Percentiles rank a stretch among this genome's conserved stretches.
phyloP scores from a whole-genome alignment of 2,888 invertebrate genomes.

The Acronicta psi region DNA sequence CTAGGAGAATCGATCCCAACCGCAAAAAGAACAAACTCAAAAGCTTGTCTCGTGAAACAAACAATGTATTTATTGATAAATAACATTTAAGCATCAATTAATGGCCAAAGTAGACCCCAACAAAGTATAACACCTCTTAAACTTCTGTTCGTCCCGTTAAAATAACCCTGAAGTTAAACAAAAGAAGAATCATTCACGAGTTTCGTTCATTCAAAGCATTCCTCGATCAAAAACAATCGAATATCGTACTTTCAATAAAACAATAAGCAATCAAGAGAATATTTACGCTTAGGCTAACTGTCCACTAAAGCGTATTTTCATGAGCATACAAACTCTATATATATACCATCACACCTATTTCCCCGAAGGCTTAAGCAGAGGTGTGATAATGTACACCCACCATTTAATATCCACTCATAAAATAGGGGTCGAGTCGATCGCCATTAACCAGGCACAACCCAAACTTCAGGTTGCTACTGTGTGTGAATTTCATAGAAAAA shows the following conservation, averaged over 20 bases:
- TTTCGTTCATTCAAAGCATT: slow-evolving; percentile 43
- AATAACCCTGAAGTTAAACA: slow-evolving; percentile 9
- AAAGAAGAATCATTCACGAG: slow-evolving; percentile 28
- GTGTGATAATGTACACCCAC: too few relatives aligned
- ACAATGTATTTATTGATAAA: not conserved
- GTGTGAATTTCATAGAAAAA: too few relatives aligned
- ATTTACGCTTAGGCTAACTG: not conserved
- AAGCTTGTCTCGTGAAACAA: too few relatives aligned
- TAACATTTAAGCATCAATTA: not conserved
- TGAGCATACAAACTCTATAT: too few relatives aligned
- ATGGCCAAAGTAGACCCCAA: not conserved
- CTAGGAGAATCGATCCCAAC: too few relatives aligned
- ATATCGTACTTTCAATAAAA: slow-evolving; percentile 43
- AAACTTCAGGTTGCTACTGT: too few relatives aligned
- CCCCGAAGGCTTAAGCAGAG: too few relatives aligned
- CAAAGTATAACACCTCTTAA: not conserved
- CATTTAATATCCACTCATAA: too few relatives aligned
- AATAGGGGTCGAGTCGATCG: too few relatives aligned
- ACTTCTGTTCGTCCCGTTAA: slow-evolving; percentile 1
- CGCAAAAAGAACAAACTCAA: too few relatives aligned
- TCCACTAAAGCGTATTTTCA: not conserved
- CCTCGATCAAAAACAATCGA: slow-evolving; percentile 41
- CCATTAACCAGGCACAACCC: too few relatives aligned
- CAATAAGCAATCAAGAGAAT: slow-evolving; percentile 34
- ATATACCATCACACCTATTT: too few relatives aligned